phyloP scores from a whole-genome alignment of 2,113 vertebrate genomes.

The Mormoops blainvillei region DNA sequence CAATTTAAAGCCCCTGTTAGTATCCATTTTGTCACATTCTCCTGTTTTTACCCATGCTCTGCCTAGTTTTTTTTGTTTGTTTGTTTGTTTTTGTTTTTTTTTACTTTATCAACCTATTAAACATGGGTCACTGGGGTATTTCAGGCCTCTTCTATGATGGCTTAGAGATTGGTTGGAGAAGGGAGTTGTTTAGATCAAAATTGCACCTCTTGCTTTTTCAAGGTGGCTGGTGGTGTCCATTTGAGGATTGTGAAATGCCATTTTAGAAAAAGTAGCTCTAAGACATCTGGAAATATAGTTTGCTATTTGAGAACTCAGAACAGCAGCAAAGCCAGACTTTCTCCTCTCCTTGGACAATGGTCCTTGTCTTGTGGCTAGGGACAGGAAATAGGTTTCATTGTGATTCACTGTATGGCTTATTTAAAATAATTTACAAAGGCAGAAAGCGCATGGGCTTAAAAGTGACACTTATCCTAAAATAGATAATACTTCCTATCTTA shows the following conservation, averaged over 20 bases:
- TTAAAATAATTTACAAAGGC: slow-evolving; percentile 20
- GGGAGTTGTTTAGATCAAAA: neutral
- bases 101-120: neutral
- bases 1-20: neutral
- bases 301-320: slow-evolving; percentile 13
- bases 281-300: slow-evolving; percentile 27
- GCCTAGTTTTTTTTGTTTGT: slow-evolving; percentile 1
- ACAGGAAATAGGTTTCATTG: slow-evolving; percentile 15
- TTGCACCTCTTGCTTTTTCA: neutral
- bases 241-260: neutral
- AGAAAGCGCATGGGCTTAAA: slow-evolving; percentile 27
- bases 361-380: neutral
- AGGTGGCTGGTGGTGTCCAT: neutral
- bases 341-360: slow-evolving; percentile 6
- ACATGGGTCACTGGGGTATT: neutral
- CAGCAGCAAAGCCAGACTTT: neutral
- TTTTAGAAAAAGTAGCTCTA: neutral
- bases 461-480: neutral
- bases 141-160: neutral
- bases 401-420: neutral
- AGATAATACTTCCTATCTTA: neutral
- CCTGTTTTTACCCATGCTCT: neutral
- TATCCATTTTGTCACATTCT: neutral
- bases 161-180: neutral
- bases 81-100: no score